Evolutionary conservation across 2,797 vertebrate species (phyloP), one percentile per base, ranked within the genome.

Genomic region (Sebastes iracundus): DNA sequence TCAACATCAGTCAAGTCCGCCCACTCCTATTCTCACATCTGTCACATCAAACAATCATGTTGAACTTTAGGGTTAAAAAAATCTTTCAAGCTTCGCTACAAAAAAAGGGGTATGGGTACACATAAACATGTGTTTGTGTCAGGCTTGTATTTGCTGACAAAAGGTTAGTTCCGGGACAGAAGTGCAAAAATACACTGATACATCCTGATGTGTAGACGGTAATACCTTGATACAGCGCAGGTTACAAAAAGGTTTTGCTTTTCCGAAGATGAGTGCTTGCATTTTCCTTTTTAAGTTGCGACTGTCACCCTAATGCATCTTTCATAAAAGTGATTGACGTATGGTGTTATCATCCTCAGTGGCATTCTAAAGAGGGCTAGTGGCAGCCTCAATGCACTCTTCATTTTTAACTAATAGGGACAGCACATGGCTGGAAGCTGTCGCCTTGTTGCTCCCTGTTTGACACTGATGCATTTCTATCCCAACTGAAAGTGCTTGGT

Each of bases 321-420:
- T 91, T 86, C 67, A 84, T 85, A 77, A 83, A 89, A 84, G 77
- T 95, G 94, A 95, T 91, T 94, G 94, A 93, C 86, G 76, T 88
- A 86, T 87, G 87, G 75, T 90, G 89, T 94, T 91, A 92, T 93
- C 89, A 93, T 91, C 88, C 88, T 89, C 85, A 60, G 87, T 93
- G 92, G 88, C 90, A 87, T 88, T 94, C 83, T 82, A 91, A 93
- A 95, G 87, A 93, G 81, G 86, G 79, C 92, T 83, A 62, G 87
- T 95, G 94, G 90, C 93, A 87, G 79, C 84, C 81, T 93, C 87
- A 86, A 88, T 89, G 88, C 82, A 86, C 90, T 88, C 89, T 90
- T 94, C 88, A 94, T 90, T 93, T 92, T 91, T 95, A 95, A 95
- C 93, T 92, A 92, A 94, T 78, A 93, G 79, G 84, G 93, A 95